These are phyloP conservation scores for Hippolais icterina DNA, from an alignment of 2,113 vertebrate species.

Conservation along the genomic window DNA sequence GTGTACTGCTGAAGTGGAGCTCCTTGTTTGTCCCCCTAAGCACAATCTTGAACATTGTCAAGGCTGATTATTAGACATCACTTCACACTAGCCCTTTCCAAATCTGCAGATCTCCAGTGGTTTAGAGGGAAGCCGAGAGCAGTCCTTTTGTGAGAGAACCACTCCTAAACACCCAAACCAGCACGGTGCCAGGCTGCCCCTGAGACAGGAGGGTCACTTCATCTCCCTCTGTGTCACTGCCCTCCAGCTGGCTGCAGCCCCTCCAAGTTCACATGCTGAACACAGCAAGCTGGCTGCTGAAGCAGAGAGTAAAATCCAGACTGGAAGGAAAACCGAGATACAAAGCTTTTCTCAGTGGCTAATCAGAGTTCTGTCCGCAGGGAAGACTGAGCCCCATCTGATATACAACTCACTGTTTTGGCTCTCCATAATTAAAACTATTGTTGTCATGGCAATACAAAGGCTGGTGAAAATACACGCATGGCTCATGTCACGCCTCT, in stretches of 20 bases:
- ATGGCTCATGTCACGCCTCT: not conserved
- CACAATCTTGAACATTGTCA: constrained; percentile 52
- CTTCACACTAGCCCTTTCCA: constrained; percentile 34
- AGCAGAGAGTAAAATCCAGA: constrained; percentile 55
- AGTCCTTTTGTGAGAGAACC: not conserved
- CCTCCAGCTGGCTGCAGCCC: not conserved
- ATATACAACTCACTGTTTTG: constrained; percentile 58
- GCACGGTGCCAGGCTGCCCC: not conserved
- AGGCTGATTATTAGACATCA: constrained; percentile 32
- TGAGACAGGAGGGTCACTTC: not conserved
- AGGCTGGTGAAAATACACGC: not conserved
- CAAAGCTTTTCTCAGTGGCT: constrained; percentile 50
- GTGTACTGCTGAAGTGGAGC: not conserved
- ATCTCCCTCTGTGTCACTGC: not conserved
- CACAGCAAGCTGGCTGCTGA: constrained; percentile 17
- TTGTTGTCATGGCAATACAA: constrained; percentile 63
- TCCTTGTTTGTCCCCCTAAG: constrained; percentile 20
- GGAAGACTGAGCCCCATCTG: constrained; percentile 63
- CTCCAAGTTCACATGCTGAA: not conserved
- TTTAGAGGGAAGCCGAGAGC: constrained; percentile 16
- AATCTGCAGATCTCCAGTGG: not conserved
- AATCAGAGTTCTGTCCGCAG: constrained; percentile 62
- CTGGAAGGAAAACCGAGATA: constrained; percentile 35
- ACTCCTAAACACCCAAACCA: not conserved
- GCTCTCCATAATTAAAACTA: constrained; percentile 70